phyloP scores from a whole-genome alignment of 1,140 invertebrate species.

The Hypsibius dujardini region DNA sequence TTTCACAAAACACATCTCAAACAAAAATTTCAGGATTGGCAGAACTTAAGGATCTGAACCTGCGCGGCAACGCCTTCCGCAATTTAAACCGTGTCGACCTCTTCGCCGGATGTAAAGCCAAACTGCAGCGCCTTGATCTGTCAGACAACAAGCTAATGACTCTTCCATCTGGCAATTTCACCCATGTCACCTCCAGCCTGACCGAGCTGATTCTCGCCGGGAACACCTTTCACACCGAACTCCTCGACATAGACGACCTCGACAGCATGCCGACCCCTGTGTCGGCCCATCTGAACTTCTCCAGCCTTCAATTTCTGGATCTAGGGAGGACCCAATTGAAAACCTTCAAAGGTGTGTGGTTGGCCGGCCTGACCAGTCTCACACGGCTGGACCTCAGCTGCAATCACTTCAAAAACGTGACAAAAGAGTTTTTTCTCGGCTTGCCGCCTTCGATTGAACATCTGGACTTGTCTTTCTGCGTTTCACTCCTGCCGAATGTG shows the following conservation, averaged over 20 bases:
- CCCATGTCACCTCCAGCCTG: not conserved
- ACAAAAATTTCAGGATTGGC: too few species aligned
- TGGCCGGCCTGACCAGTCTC: not conserved
- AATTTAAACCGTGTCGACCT: not conserved
- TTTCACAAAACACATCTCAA: too few species aligned
- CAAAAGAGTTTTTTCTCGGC: not conserved
- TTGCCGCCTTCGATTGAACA: not conserved
- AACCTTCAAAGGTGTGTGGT: not conserved
- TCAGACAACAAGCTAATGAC: not conserved
- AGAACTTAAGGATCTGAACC: not conserved
- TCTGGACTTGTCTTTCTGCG: not conserved
- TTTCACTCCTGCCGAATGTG: not conserved
- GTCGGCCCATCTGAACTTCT: not conserved
- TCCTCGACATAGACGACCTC: not conserved
- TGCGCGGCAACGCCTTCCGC: not conserved
- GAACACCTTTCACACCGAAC: not conserved
- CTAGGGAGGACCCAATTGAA: not conserved
- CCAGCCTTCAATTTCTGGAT: not conserved
- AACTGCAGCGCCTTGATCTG: not conserved
- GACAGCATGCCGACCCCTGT: not conserved
- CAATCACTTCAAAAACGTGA: not conserved
- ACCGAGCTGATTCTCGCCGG: not conserved
- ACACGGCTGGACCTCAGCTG: not conserved
- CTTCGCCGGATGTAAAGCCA: not conserved
- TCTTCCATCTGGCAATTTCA: not conserved